Conservation (phyloP, 2,113 vertebrate genomes). For the Saccopteryx leptura region DNA sequence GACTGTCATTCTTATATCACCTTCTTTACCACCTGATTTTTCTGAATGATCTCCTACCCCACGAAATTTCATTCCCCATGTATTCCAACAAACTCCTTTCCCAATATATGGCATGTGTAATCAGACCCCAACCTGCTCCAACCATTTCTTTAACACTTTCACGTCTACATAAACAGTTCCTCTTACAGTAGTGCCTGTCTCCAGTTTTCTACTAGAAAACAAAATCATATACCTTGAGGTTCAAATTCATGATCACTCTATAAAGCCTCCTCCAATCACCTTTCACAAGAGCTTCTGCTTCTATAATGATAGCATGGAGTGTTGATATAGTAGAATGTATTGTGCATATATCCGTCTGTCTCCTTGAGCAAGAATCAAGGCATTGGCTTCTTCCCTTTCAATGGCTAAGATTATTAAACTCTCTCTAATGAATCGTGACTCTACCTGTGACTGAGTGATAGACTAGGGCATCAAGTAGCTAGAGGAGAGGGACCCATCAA, state of each 20-base stretch:
- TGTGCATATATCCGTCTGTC: not conserved
- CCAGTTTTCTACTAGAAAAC: not conserved
- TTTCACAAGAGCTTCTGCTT: not conserved
- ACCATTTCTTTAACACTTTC: not conserved
- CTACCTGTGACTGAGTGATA: not conserved
- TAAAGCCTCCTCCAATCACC: not conserved
- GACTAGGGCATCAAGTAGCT: not conserved
- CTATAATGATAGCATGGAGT: not conserved
- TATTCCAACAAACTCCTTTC: not conserved
- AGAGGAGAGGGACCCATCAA: not conserved
- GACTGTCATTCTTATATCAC: not conserved
- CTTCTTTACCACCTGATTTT: not conserved
- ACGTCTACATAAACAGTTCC: not conserved
- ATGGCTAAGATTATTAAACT: not conserved
- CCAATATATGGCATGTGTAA: not conserved
- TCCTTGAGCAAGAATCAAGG: not conserved
- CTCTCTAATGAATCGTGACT: not conserved
- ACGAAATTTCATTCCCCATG: not conserved
- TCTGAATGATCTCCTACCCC: not conserved
- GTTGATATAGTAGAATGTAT: not conserved
- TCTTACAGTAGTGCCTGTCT: not conserved
- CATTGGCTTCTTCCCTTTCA: not conserved
- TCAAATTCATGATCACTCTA: not conserved
- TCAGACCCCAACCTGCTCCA: not conserved
- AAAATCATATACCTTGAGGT: not conserved